Conservation (phyloP, 2,888 invertebrate species). For the Eretmocerus hayati region DNA sequence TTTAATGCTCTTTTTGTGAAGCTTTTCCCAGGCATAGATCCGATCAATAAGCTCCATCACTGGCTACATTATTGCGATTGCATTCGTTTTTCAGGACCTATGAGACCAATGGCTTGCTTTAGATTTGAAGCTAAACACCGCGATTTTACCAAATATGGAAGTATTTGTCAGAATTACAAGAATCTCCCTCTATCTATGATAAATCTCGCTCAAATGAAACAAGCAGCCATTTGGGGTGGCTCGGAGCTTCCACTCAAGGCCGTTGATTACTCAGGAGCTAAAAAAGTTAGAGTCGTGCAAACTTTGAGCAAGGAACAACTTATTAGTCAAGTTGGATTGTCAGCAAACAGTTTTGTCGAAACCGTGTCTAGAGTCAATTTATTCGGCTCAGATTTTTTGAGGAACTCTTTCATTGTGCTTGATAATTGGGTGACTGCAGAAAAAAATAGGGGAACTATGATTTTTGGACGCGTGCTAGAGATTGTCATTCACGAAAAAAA, state of each 20-base stretch:
- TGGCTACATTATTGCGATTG: no score
- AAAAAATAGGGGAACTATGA: conserved; percentile 4
- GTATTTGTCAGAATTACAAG: conserved; percentile 3
- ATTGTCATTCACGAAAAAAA: conserved; percentile 5
- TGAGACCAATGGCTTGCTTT: neutral
- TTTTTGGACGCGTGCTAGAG: conserved; percentile 15
- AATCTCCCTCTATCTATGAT: no score
- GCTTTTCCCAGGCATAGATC: neutral
- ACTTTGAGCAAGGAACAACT: conserved; percentile 5
- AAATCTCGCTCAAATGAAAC: conserved; percentile 2
- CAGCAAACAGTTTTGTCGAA: conserved; percentile 2
- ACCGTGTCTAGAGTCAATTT: conserved; percentile 1
- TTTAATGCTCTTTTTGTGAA: neutral
- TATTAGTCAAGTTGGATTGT: conserved; percentile 4
- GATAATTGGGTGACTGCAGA: neutral
- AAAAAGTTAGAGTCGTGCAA: conserved; percentile 2
- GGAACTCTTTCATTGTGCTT: conserved; percentile 12
- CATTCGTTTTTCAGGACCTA: no score
- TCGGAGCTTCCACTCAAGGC: neutral
- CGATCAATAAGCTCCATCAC: conserved; percentile 5
- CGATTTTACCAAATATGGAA: neutral
- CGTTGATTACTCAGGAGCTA: no score
- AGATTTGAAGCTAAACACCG: no score
- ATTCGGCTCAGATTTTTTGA: conserved; percentile 12
- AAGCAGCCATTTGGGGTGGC: neutral